A percentile compares a stretch with the other conserved stretches of the same genome.
phyloP scores from a whole-genome alignment of 2,888 invertebrate genomes.

The Drosophila fungiperda region DNA sequence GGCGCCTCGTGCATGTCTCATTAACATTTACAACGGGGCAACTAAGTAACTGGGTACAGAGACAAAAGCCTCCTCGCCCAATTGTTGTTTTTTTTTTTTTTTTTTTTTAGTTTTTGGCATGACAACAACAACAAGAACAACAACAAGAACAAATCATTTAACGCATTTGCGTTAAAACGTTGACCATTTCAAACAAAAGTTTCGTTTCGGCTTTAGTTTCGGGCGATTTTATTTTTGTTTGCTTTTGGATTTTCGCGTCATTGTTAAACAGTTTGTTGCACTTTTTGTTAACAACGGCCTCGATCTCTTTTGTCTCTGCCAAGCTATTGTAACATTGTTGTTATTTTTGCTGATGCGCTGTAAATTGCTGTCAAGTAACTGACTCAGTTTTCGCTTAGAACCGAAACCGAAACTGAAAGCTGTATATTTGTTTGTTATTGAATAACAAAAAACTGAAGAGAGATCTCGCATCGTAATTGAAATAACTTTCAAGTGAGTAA shows the following conservation, averaged over 20 bases:
- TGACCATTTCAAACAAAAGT: conserved; percentile 58
- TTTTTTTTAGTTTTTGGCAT: conserved; percentile 29
- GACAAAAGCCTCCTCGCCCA: conserved; percentile 16
- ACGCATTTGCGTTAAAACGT: conserved; percentile 80
- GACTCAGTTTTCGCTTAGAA: conserved; percentile 56
- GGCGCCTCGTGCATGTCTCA: conserved; percentile 67
- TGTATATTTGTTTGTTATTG: not conserved
- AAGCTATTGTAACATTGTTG: conserved; percentile 7
- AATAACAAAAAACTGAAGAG: not conserved
- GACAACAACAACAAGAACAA: conserved; percentile 1
- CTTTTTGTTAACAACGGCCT: conserved; percentile 52
- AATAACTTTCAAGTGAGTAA: conserved; percentile 25
- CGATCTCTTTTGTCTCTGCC: conserved; percentile 46
- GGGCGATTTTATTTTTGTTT: conserved; percentile 28
- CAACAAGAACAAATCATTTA: conserved; percentile 65
- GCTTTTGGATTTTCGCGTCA: conserved; percentile 39
- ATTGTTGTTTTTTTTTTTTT: not conserved
- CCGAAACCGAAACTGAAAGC: conserved; percentile 58
- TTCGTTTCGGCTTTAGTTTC: conserved; percentile 37
- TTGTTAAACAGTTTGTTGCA: conserved; percentile 58
- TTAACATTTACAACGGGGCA: conserved; percentile 69
- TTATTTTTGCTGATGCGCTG: conserved; percentile 31
- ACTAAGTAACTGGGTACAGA: conserved; percentile 1
- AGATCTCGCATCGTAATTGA: conserved; percentile 14
- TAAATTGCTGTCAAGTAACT: conserved; percentile 49